phyloP scores from a whole-genome alignment of 2,888 invertebrate species.

The Heliconius ismenius region DNA sequence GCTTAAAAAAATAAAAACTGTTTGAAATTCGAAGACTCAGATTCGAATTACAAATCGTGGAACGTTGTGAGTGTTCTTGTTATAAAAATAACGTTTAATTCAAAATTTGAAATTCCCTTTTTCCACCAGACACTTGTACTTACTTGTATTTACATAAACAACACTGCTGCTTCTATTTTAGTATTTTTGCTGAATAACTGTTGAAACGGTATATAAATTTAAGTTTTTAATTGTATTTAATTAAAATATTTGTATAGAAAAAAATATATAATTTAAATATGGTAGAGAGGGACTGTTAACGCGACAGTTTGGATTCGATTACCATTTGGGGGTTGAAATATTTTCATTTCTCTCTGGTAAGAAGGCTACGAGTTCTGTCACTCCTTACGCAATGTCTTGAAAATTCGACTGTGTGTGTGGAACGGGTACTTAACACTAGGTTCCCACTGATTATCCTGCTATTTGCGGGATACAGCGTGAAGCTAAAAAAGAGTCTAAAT shows the following conservation, averaged over 20 bases:
- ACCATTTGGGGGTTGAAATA: too few relatives aligned
- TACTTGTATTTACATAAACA: constrained; percentile 45
- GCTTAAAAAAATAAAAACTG: constrained; percentile 42
- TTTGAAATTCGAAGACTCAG: constrained; percentile 45
- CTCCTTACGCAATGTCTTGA: too few relatives aligned
- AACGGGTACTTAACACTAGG: neutral
- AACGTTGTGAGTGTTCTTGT: constrained; percentile 43
- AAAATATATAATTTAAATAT: too few relatives aligned
- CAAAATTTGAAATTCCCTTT: constrained; percentile 44
- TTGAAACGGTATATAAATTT: neutral
- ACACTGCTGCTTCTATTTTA: constrained; percentile 15
- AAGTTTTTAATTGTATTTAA: constrained; percentile 15
- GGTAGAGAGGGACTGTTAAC: too few relatives aligned
- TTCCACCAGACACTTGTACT: constrained; percentile 39
- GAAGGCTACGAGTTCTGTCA: too few relatives aligned
- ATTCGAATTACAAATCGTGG: constrained; percentile 47
- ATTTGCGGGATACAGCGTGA: too few relatives aligned
- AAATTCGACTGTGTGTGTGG: too few relatives aligned
- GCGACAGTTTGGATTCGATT: too few relatives aligned
- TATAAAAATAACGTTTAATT: constrained; percentile 46
- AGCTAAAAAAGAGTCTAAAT: neutral
- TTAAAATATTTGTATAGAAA: neutral
- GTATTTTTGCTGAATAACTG: constrained; percentile 15
- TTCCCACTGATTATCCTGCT: neutral
- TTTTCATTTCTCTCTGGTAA: too few relatives aligned